These are phyloP conservation scores for Drosophila hamatofila DNA, from an alignment of 2,888 invertebrate species.

Conservation along the genomic window DNA sequence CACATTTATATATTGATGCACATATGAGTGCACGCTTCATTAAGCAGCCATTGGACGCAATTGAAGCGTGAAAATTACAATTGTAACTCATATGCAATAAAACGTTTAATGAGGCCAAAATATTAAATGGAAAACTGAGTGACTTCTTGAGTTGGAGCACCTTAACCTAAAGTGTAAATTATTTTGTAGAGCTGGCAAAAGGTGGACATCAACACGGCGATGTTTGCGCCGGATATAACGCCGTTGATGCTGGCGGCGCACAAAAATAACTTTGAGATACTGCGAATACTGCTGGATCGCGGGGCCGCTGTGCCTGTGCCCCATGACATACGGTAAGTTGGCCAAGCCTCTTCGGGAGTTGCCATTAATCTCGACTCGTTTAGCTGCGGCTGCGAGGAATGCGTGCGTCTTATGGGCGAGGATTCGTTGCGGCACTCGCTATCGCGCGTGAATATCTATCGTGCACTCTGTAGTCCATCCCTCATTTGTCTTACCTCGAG, in stretches of 20 bases:
- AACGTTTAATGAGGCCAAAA: slow-evolving; percentile 55
- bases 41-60: slow-evolving; percentile 74
- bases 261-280: slow-evolving; percentile 97
- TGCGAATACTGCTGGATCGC: slow-evolving; percentile 96
- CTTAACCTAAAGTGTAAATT: slow-evolving; percentile 16
- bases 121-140: slow-evolving; percentile 8
- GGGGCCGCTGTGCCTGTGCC: slow-evolving; percentile 96
- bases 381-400: slow-evolving; percentile 95
- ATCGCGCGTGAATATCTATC: slow-evolving; percentile 96
- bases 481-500: slow-evolving; percentile 96
- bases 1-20: slow-evolving; percentile 62
- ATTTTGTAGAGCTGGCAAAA: slow-evolving; percentile 92
- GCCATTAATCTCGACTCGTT: not conserved
- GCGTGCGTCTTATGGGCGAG: slow-evolving; percentile 90
- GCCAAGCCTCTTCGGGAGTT: too few relatives aligned
- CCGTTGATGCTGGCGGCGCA: slow-evolving; percentile 97
- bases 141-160: not conserved
- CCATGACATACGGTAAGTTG: slow-evolving; percentile 91
- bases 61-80: slow-evolving; percentile 78
- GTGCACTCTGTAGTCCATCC: slow-evolving; percentile 96
- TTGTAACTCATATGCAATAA: slow-evolving; percentile 77
- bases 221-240: slow-evolving; percentile 97
- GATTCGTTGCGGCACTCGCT: slow-evolving; percentile 93
- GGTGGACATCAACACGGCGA: slow-evolving; percentile 92
- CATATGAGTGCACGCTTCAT: slow-evolving; percentile 77